Percentiles rank a stretch among this genome's conserved stretches.
Conservation (phyloP, 2,888 invertebrate species). For the Rhagonycha fulva region DNA sequence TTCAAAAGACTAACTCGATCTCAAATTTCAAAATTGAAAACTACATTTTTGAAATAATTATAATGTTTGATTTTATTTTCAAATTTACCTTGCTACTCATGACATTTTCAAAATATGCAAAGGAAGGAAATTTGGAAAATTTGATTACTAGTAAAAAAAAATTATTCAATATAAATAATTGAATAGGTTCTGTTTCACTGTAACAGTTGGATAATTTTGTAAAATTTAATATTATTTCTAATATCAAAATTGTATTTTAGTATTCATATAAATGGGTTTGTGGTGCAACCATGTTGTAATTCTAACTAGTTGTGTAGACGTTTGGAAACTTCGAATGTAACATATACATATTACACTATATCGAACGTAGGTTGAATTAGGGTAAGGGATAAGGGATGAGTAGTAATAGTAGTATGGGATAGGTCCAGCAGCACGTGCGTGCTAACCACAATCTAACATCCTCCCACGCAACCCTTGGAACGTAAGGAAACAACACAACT, state of each 20-base stretch:
- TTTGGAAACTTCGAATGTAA: slow-evolving; percentile 29
- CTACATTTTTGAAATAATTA: too few species aligned
- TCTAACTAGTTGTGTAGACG: slow-evolving; percentile 21
- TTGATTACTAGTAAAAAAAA: too few species aligned
- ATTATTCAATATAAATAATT: background rate
- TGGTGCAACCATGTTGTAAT: slow-evolving; percentile 20
- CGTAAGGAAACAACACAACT: slow-evolving; percentile 53
- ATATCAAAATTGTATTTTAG: background rate
- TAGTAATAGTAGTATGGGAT: slow-evolving; percentile 40
- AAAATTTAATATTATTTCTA: background rate
- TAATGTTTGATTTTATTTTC: background rate
- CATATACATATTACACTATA: slow-evolving; percentile 32
- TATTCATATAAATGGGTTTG: slow-evolving; percentile 19
- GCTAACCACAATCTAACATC: slow-evolving; percentile 53
- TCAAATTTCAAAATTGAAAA: too few species aligned
- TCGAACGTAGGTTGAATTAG: slow-evolving; percentile 31
- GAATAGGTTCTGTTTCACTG: background rate
- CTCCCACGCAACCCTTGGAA: slow-evolving; percentile 52
- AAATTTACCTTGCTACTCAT: background rate
- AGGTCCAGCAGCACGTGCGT: slow-evolving; percentile 54
- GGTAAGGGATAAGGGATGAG: slow-evolving; percentile 35
- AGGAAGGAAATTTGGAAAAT: background rate
- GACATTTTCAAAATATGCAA: background rate
- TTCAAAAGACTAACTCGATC: too few species aligned
- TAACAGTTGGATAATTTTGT: background rate